phyloP scores from a whole-genome alignment of 2,888 invertebrate species.

The Platycheirus albimanus region DNA sequence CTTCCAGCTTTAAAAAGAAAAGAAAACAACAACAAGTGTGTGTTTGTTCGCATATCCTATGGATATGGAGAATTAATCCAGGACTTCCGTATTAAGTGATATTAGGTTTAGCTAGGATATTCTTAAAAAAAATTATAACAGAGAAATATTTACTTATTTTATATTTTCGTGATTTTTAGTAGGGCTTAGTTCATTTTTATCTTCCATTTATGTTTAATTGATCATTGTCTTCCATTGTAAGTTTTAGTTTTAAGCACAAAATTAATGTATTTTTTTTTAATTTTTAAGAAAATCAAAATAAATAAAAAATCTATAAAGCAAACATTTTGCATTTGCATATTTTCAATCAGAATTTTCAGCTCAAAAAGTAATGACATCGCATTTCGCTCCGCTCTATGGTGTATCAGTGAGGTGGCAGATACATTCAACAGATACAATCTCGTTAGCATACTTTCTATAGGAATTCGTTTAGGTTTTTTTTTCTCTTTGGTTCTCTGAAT shows the following conservation, averaged over 20 bases:
- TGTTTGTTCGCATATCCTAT: conserved; percentile 58
- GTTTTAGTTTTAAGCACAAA: conserved; percentile 74
- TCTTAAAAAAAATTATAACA: conserved; percentile 29
- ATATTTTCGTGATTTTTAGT: conserved; percentile 64
- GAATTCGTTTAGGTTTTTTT: neutral
- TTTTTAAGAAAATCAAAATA: conserved; percentile 14
- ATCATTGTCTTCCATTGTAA: conserved; percentile 66
- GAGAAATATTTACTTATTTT: conserved; percentile 37
- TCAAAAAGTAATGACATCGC: conserved; percentile 16
- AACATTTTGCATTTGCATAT: conserved; percentile 47
- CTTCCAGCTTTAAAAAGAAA: conserved; percentile 56
- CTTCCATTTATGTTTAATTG: conserved; percentile 1
- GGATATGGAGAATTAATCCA: conserved; percentile 61
- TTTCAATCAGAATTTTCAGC: conserved; percentile 15
- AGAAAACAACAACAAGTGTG: conserved; percentile 31
- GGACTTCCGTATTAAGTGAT: conserved; percentile 70
- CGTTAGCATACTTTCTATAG: conserved; percentile 53
- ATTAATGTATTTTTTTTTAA: neutral
- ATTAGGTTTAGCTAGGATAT: conserved; percentile 67
- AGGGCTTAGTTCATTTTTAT: conserved; percentile 54
- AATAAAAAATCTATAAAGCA: conserved; percentile 47
- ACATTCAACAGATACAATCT: conserved; percentile 13
- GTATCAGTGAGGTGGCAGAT: conserved; percentile 16
- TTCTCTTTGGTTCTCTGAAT: neutral
- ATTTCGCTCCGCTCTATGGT: neutral